These are phyloP conservation scores for Synergus gifuensis DNA, from an alignment of 2,888 invertebrate species.

Conservation along the genomic window DNA sequence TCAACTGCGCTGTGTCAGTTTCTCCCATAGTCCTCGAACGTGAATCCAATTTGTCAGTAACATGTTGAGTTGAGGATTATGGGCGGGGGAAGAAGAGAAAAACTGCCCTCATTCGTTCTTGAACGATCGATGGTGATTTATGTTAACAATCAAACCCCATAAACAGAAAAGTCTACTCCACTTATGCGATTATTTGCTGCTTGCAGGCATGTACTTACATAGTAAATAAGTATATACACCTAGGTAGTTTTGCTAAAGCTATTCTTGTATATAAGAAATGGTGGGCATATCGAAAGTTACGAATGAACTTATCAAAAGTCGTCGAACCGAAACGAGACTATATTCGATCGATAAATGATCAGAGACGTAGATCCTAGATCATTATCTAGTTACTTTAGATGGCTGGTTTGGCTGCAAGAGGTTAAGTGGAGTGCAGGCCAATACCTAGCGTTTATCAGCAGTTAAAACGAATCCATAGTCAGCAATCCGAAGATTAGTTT, in stretches of 20 bases:
- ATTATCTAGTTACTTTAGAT: slow-evolving; percentile 46
- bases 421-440: slow-evolving; percentile 35
- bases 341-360: slow-evolving; percentile 46
- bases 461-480: background rate
- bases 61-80: background rate
- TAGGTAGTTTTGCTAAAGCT: background rate
- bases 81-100: background rate
- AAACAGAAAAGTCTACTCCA: slow-evolving; percentile 3
- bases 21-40: background rate
- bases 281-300: slow-evolving; percentile 37
- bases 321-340: slow-evolving; percentile 42
- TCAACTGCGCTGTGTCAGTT: background rate
- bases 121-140: background rate
- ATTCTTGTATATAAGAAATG: background rate
- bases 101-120: background rate
- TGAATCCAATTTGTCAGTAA: background rate
- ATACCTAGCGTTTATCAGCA: slow-evolving; percentile 17
- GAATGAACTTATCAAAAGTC: slow-evolving; percentile 53
- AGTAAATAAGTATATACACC: slow-evolving; percentile 1
- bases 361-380: slow-evolving; percentile 47
- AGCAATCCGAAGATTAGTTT: background rate
- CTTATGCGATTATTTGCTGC: no score
- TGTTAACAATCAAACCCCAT: slow-evolving; percentile 20
- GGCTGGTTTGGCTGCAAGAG: slow-evolving; percentile 43
- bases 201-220: background rate